Base-by-base conservation (phyloP, 2,888 invertebrate genomes). In the Scelioninae gen. 1 region DNA sequence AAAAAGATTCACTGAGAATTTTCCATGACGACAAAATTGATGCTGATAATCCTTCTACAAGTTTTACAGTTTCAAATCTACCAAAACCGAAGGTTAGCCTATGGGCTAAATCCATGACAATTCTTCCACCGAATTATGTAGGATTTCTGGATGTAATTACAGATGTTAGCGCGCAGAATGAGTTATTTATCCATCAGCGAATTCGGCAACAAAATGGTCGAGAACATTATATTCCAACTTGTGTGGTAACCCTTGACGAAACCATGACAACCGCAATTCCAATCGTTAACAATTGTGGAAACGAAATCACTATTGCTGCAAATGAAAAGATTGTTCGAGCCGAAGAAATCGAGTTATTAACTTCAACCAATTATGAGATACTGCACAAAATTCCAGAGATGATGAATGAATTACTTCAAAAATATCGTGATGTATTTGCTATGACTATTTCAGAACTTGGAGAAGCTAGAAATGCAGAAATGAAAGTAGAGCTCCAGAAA, bases 51-150 rank as follows among this genome's bases (percentile, higher is more conserved):
- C 15, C 5, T 9, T 38, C 38, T 4, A 56, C 38, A 7, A 55
- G 3, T 32, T n/a, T 55, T 2, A 29, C 7, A 29, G 8, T 34
- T 16, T 16, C 38, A 38, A 15, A 40, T 8, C 38, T 38, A 11
- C 40, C 56, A n/a, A n/a, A 16, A 58, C 56, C 4, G 38, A 58
- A 15, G 10, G 16, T 58, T 8, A 58, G 38, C 13, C 15, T 58
- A n/a, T 31, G 56, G 31, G 43, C 43, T 43, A 11, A 38, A 16
- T 5, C 38, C 6, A 13, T 13, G 16, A 38, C 53, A 0, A 31
- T 53, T 11, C n/a, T 58, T 5, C 56, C 56, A 38, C 9, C 38
- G 9, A 58, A 58, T n/a, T 40, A 58, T 13, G 56, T 58, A 38
- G 56, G 56, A 58, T 58, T 58, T 6, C 13, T 58, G 4, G 56